Evolutionary conservation across 2,113 vertebrate genomes (phyloP), one percentile per base, ranked within the genome.

Genomic region (Tachysurus fulvidraco): DNA sequence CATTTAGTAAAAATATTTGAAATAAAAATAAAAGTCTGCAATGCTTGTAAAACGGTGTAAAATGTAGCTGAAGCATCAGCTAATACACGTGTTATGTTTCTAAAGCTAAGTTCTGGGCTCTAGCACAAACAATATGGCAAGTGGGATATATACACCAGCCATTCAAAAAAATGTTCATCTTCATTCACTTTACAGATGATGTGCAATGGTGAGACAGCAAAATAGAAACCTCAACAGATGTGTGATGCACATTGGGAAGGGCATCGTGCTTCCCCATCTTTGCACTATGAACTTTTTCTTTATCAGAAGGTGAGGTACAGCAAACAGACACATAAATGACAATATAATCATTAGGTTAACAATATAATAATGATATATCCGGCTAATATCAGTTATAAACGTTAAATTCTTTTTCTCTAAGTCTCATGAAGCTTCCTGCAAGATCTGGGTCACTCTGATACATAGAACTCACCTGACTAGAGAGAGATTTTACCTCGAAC

Each of bases 401-500:
- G 16, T 3, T 79, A 19, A 28, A 79, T 30, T 30, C 17, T 36
- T 78, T 13, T 3, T 30, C n/a, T 21, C 1, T 14, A 16, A 0
- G 30, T 59, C 67, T 55, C 21, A 9, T 55, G 19, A 85, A 79
- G 74, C 6, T 14, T 19, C 21, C 2, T 21, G 36, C 13, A 11
- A 41, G 14, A 60, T 60, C 67, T 60, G 23, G 23, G 41, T 36
- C 11, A n/a, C 21, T 62, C 78, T 60, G 16, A 57, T 54, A 57
- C 17, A 17, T 17, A 79, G 17, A 36, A 59, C 52, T 3, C 67
- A 46, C 1, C 1, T 4, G 2, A 16, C 8, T 77, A 36, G 8
- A 7, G 28, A 28, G 28, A 28, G 41, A 76, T 77, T 77, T 77
- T 57, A 79, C 52, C 77, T 77, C 57, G 41, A 74, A 85, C 74